A percentile compares a stretch with the other conserved stretches of the same genome.
phyloP scores from a whole-genome alignment of 37 sponge, comb jelly and placozoan species.

The Halichondria panicea region DNA sequence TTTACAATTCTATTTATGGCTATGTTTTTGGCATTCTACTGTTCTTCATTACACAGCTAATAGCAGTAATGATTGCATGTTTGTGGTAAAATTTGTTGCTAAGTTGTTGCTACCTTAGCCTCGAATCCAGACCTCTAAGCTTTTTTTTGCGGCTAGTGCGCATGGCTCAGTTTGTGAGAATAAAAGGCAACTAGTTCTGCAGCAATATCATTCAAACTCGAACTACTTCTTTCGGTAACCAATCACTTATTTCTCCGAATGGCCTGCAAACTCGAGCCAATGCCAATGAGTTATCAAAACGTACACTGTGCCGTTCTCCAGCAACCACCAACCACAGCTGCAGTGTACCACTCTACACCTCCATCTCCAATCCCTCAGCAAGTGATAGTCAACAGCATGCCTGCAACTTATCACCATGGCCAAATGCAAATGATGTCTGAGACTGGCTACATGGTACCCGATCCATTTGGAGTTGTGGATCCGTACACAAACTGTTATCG shows the following conservation, averaged over 20 bases:
- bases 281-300: slow-evolving; percentile 54
- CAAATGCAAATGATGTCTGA: neutral
- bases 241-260: no score
- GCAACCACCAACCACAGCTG: neutral
- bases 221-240: no score
- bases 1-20: neutral
- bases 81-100: no score
- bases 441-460: neutral
- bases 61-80: neutral
- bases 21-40: neutral
- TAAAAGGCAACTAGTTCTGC: no score
- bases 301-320: slow-evolving; percentile 53
- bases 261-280: slow-evolving; percentile 71
- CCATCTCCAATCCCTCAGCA: slow-evolving; percentile 9
- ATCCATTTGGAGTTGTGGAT: slow-evolving; percentile 28
- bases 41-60: neutral
- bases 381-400: slow-evolving; percentile 3
- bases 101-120: no score
- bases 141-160: no score
- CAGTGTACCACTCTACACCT: neutral
- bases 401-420: neutral
- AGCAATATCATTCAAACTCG: no score
- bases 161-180: no score
- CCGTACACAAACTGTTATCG: slow-evolving; percentile 18
- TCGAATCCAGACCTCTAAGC: no score